Evolutionary conservation across 2,113 vertebrate genomes (phyloP).

Genomic region (Mohoua ochrocephala): DNA sequence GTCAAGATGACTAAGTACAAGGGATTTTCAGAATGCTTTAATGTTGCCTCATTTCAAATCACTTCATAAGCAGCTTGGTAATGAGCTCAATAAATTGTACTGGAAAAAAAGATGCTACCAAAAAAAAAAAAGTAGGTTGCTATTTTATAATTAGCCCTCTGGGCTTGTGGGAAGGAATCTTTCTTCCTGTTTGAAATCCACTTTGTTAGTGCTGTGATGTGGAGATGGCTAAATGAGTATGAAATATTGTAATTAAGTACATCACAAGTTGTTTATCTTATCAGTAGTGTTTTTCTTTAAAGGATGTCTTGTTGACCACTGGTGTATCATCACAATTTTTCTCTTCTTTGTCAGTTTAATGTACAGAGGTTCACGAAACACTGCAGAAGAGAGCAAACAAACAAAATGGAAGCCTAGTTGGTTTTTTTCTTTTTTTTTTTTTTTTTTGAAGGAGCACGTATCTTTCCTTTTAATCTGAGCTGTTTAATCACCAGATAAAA

Average conservation of each 20-base stretch:
- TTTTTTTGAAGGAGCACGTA: not conserved
- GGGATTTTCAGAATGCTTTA: constrained; percentile 85
- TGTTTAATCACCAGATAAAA: constrained; percentile 10
- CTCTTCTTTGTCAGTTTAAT: constrained; percentile 29
- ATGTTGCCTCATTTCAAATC: constrained; percentile 85
- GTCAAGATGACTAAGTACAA: constrained; percentile 87
- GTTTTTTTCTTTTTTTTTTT: too few relatives aligned
- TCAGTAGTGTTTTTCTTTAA: constrained; percentile 72
- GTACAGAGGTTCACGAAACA: constrained; percentile 20
- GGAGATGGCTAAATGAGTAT: constrained; percentile 79
- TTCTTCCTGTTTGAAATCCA: constrained; percentile 78
- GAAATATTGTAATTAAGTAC: constrained; percentile 85
- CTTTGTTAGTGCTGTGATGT: constrained; percentile 77
- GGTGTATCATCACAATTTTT: constrained; percentile 43
- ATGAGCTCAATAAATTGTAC: constrained; percentile 83
- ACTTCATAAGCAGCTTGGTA: constrained; percentile 85
- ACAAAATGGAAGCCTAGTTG: not conserved
- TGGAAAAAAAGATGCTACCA: constrained; percentile 61
- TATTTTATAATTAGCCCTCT: constrained; percentile 86
- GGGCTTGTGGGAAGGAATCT: constrained; percentile 75
- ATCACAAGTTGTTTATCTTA: constrained; percentile 83
- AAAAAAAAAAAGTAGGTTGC: constrained; percentile 71
- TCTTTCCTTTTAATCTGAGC: constrained; percentile 1
- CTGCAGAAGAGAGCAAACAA: not conserved
- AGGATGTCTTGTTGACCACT: constrained; percentile 65